Percentiles rank a stretch among this genome's conserved stretches.
Evolutionary conservation across 1,140 invertebrate species (phyloP).

Genomic region (Drosophila santomea): DNA sequence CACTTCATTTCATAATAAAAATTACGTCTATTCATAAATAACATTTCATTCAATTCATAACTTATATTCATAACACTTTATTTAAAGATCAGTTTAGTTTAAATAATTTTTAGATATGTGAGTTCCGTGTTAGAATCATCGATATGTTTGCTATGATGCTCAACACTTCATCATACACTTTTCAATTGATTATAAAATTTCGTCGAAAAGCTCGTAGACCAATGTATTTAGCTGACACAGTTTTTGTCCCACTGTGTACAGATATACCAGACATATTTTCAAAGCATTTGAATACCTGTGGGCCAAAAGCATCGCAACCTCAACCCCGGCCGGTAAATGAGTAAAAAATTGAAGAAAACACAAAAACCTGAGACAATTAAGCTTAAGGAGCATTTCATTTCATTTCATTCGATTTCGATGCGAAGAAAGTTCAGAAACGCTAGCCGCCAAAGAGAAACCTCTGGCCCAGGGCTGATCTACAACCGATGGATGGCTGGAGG

Average conservation of each 20-base stretch:
- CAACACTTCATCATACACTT: too few relatives aligned
- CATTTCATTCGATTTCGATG: conserved; percentile 68
- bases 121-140: too few relatives aligned
- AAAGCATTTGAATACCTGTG: conserved; percentile 77
- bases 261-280: conserved; percentile 65
- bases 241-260: conserved; percentile 39
- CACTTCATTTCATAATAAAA: too few relatives aligned
- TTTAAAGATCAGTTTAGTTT: too few relatives aligned
- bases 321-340: conserved; percentile 64
- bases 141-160: too few relatives aligned
- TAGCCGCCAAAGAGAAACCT: conserved; percentile 65
- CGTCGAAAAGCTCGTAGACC: not conserved
- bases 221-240: not conserved
- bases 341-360: conserved; percentile 67
- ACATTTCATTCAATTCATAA: too few relatives aligned
- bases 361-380: conserved; percentile 74
- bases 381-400: conserved; percentile 82
- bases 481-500: conserved; percentile 33
- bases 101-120: too few relatives aligned
- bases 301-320: conserved; percentile 55
- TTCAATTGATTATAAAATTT: not conserved
- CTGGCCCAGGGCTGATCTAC: conserved; percentile 59
- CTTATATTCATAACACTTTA: too few relatives aligned
- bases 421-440: conserved; percentile 69
- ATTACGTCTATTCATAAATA: too few relatives aligned